phyloP scores from a whole-genome alignment of 2,797 vertebrate genomes.

The Phataginus tricuspis region DNA sequence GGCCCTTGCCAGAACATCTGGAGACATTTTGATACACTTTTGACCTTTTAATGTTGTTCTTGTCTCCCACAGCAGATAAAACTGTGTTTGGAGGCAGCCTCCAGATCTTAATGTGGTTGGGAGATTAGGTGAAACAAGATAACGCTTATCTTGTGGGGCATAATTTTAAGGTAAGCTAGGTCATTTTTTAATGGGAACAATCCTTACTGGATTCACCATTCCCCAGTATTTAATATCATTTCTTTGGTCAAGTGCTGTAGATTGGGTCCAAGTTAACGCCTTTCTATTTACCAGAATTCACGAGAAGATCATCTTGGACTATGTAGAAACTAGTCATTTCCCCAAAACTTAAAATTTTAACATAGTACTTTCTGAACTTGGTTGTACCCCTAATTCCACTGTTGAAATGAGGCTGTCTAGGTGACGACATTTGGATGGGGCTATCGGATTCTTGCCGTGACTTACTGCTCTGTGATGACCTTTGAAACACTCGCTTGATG shows the following conservation, averaged over 20 bases:
- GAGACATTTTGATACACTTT: not conserved
- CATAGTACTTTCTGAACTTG: not conserved
- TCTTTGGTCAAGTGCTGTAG: not conserved
- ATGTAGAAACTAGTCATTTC: not conserved
- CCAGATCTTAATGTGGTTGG: not conserved
- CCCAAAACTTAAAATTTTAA: not conserved
- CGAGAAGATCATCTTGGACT: not conserved
- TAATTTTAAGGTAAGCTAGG: not conserved
- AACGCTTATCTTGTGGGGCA: not conserved
- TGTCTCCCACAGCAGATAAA: not conserved
- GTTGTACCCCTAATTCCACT: not conserved
- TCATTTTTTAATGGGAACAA: not conserved
- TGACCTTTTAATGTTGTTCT: slow-evolving; percentile 5
- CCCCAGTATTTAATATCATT: not conserved
- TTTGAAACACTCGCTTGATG: slow-evolving; percentile 18
- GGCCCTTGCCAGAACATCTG: not conserved
- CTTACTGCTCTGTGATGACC: not conserved
- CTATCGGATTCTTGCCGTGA: not conserved
- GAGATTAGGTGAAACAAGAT: not conserved
- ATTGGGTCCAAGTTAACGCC: not conserved
- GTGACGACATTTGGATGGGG: not conserved
- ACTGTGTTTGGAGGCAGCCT: not conserved
- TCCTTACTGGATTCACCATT: not conserved
- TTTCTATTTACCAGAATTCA: not conserved
- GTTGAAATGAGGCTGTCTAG: not conserved